Conservation (phyloP, 2,888 invertebrate genomes). For the Kuschelorhynchus macadamiae region DNA sequence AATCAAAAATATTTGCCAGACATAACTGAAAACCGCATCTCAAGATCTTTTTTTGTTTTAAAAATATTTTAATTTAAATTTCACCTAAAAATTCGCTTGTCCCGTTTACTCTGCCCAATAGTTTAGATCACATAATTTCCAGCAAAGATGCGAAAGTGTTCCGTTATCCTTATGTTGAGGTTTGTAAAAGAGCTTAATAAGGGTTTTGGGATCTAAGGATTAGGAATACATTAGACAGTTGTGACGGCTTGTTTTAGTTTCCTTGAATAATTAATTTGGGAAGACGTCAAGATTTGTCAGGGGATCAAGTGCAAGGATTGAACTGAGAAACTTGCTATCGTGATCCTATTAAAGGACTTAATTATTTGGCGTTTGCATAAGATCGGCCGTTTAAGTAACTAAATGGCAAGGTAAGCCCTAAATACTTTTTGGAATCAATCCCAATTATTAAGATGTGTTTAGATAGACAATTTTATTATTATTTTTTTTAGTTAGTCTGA, state of each 20-base stretch:
- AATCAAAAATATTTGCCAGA: no score
- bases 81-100: no score
- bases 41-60: no score
- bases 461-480: neutral
- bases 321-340: neutral
- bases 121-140: neutral
- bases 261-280: conserved; percentile 43
- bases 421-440: no score
- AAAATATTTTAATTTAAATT: no score
- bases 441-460: no score
- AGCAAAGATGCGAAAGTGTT: conserved; percentile 31
- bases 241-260: conserved; percentile 30
- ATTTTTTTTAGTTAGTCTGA: neutral
- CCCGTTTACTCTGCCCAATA: no score
- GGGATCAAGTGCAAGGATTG: neutral
- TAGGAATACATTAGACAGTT: conserved; percentile 39
- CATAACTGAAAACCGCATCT: no score
- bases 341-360: neutral
- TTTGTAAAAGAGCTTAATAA: conserved; percentile 47
- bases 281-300: conserved; percentile 11
- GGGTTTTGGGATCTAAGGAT: conserved; percentile 39
- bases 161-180: conserved; percentile 35
- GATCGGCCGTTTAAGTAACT: no score
- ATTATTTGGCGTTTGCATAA: neutral
- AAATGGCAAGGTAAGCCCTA: no score